Evolutionary conservation across 1,140 invertebrate species (phyloP), one percentile per base, ranked within the genome.

Genomic region (Chlorops oryzae): DNA sequence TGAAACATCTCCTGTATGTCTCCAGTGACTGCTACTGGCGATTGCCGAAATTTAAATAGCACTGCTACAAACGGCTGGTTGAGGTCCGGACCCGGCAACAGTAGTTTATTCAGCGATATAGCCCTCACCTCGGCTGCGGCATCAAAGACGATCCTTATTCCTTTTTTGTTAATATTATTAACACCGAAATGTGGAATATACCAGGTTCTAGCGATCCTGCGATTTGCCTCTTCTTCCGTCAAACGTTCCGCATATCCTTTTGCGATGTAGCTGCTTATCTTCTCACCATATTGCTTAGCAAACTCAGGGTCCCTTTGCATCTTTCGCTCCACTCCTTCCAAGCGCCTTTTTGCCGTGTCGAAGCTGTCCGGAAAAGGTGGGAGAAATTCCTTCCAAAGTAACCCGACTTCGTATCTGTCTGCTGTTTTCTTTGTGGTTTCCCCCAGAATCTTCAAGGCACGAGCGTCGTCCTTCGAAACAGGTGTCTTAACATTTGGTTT

Each of bases 161-260:
- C 64, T 2, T 38, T 42, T 51, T 66, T 66, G 22, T 62, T 59
- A 4, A 45, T 40, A 47, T 61, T 60, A 0, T 25, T 37, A 2
- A 62, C 64, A 0, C 47, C 59, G 35, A 70, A 67, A 39, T 65
- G 61, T 13, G 63, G 63, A 5, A 66, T 22, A 40, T 65, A 66
- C 51, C 56, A 59, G 15, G 38, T 52, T 45, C 39, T 51, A 13
- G 18, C 25, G 3, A 43, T 24, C 25, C 9, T 13, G 10, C 9
- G 9, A 37, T 35, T 20, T 5, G 17, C 21, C 24, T 52, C 44
- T 4, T 41, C 27, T 37, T 27, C 2, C 2, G n/a, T 28, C 12
- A 61, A 15, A 25, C 51, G 47, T 20, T 20, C 24, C 1, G 58
- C 58, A 23, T 61, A 63, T 0, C 56, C 54, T 34, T 53, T 37